phyloP scores from a whole-genome alignment of 23 tunicate species.

The Clavelina lepadiformis region DNA sequence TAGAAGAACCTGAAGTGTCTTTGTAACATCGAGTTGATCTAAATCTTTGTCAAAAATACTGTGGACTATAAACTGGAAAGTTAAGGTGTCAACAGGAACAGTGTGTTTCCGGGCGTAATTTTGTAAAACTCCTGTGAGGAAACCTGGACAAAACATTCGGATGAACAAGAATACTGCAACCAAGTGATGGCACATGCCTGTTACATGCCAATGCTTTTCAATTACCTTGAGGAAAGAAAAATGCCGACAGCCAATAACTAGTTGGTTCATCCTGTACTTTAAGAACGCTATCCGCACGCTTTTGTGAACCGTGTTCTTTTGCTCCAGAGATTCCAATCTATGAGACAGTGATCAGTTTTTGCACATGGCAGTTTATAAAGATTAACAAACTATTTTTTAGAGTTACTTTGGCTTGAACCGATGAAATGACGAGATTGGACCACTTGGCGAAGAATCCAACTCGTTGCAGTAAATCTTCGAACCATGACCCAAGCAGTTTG shows the following conservation, averaged over 20 bases:
- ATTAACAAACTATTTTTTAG: not conserved
- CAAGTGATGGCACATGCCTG: not conserved
- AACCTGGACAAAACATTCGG: conserved; percentile 27
- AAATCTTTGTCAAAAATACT: not conserved
- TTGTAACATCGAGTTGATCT: conserved; percentile 22
- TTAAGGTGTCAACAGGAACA: conserved; percentile 66
- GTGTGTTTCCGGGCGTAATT: conserved; percentile 83
- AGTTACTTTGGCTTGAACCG: conserved; percentile 63
- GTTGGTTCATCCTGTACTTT: conserved; percentile 41
- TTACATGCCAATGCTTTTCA: not conserved
- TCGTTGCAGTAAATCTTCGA: conserved; percentile 66
- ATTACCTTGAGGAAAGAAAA: conserved; percentile 89
- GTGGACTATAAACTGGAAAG: conserved; percentile 55
- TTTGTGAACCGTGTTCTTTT: too few relatives aligned
- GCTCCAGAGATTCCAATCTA: not conserved
- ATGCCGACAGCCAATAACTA: conserved; percentile 91
- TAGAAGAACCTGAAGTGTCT: conserved; percentile 35
- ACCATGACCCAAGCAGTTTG: conserved; percentile 83
- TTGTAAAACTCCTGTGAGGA: conserved; percentile 80
- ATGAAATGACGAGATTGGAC: conserved; percentile 55
- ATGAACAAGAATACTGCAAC: not conserved
- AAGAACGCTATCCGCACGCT: not conserved
- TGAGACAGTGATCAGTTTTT: not conserved
- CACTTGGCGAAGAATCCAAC: conserved; percentile 72
- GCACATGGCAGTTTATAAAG: not conserved